These are phyloP conservation scores for Epistrophella euchroma DNA, from an alignment of 2,888 invertebrate genomes.

Conservation along the genomic window DNA sequence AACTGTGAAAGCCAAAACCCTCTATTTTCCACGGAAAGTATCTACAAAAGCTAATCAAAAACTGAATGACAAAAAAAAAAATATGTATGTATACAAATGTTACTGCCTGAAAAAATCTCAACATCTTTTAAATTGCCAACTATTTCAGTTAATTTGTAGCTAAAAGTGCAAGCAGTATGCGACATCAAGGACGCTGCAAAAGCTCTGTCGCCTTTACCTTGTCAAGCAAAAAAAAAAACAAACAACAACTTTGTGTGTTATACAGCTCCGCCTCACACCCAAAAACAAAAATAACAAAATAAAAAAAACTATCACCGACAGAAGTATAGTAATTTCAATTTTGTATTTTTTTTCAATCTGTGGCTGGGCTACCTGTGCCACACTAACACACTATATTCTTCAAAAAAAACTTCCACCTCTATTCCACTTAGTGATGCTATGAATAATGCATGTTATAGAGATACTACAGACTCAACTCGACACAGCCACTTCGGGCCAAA, in stretches of 20 bases:
- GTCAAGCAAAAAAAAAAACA: conserved; percentile 26
- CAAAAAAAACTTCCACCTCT: conserved; percentile 44
- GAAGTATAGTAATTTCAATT: conserved; percentile 10
- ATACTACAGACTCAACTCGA: background rate
- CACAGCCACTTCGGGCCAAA: conserved; percentile 55
- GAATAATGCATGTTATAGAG: conserved; percentile 63
- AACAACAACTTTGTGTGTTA: conserved; percentile 11
- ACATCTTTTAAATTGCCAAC: conserved; percentile 7
- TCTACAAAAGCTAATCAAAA: background rate
- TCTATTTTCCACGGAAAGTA: no score
- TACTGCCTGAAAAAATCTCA: background rate
- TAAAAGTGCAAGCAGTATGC: conserved; percentile 61
- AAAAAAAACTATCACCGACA: background rate
- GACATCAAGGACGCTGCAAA: conserved; percentile 64
- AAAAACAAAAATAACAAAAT: conserved; percentile 8
- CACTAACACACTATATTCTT: conserved; percentile 30
- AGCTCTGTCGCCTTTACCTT: conserved; percentile 70
- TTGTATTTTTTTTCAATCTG: conserved; percentile 27
- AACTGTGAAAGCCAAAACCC: no score
- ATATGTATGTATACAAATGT: no score
- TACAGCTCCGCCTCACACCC: conserved; percentile 18
- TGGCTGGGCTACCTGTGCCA: conserved; percentile 16
- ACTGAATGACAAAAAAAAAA: background rate
- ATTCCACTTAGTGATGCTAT: conserved; percentile 64
- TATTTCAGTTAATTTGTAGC: conserved; percentile 55